Evolutionary conservation across 2,113 vertebrate species (phyloP).

Genomic region (Steatornis caripensis): DNA sequence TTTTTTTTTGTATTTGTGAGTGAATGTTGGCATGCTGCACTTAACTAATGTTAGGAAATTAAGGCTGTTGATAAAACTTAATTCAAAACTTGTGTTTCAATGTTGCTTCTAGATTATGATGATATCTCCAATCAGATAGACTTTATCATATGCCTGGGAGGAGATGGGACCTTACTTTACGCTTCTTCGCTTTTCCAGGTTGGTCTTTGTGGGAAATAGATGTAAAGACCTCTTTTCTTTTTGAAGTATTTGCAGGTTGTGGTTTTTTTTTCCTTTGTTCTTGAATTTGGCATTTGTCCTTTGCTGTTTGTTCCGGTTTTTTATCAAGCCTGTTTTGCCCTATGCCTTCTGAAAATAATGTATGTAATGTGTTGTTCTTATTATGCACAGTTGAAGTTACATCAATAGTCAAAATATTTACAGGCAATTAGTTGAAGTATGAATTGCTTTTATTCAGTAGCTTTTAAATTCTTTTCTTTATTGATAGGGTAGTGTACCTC

Average conservation of each 20-base stretch:
- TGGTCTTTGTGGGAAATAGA: neutral
- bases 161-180: slow-evolving; percentile 83
- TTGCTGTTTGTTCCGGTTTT: neutral
- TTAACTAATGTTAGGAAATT: neutral
- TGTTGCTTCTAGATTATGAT: slow-evolving; percentile 77
- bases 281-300: neutral
- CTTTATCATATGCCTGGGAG: slow-evolving; percentile 84
- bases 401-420: slow-evolving; percentile 2
- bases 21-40: neutral
- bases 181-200: slow-evolving; percentile 85
- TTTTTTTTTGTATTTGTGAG: neutral
- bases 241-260: neutral
- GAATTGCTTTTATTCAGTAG: slow-evolving; percentile 24
- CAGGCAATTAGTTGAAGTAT: slow-evolving; percentile 20
- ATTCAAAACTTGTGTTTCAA: neutral
- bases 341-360: neutral
- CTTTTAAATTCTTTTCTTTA: slow-evolving; percentile 35
- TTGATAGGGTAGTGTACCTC: slow-evolving; percentile 81
- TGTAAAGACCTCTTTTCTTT: neutral
- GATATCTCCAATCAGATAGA: slow-evolving; percentile 85
- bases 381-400: neutral
- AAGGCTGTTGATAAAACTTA: neutral
- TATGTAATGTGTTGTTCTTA: neutral
- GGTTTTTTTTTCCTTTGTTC: accelerated
- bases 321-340: neutral